Base-by-base conservation (phyloP, 2,888 invertebrate genomes). In the Galeruca laticollis region DNA sequence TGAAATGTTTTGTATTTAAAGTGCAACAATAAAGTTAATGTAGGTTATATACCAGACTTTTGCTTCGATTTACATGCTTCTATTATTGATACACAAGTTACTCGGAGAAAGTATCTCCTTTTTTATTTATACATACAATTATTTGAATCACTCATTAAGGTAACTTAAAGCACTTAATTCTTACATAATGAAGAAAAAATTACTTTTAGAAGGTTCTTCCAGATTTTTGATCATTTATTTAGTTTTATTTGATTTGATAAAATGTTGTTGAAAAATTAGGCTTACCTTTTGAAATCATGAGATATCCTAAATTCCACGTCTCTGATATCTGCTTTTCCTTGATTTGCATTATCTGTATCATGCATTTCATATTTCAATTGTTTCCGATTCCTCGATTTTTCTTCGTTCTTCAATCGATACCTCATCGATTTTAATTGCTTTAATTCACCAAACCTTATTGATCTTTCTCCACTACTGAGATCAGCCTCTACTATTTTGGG, bases 381-480 rank as follows among this genome's bases (percentile, higher is more conserved):
- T 83, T 94, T 95, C 70, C 92, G 90, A 76, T 90, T 91, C 78
- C 90, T 89, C 0, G 90, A 89, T 26, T 92, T 92, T 73, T 90
- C 90, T 73, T 92, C 90, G 57, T 82, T 82, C 69, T 83, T 85
- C 37, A 85, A 73, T 60, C 81, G 79, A 49, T 81, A 79, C 4
- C 84, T 76, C 83, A 98, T 88, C 60, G 93, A 91, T 78, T 93
- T 92, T 31, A 99, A 86, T 74, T 96, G 92, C 80, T 94, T 94
- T 75, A 97, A 85, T 84, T 99, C 98, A 0, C 98, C 98, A 80
- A 96, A 92, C 52, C 96, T 89, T 72, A 94, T 88, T 0, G 94
- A 88, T 70, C 98, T 88, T 81, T 98, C 95, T 0, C 92, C 86
- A 70, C 94, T 93, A 0, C 90, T 88, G 82, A 90, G 87, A 10